Conservation (phyloP, 1,140 invertebrate species). For the Cardiocondyla obscurior region DNA sequence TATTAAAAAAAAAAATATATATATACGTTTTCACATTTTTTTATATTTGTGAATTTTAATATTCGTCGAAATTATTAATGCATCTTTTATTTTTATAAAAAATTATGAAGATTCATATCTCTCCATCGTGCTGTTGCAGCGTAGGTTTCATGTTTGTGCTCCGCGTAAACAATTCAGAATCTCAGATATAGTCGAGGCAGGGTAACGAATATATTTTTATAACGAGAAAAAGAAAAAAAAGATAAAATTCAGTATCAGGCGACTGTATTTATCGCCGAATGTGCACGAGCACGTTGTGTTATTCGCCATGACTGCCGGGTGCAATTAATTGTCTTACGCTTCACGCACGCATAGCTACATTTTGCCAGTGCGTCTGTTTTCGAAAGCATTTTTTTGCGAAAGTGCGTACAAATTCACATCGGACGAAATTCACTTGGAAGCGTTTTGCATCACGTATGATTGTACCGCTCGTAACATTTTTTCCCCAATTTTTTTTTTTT, state of each 20-base stretch:
- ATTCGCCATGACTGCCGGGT: constrained; percentile 4
- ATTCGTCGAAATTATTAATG: background rate
- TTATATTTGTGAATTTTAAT: background rate
- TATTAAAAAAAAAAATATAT: no score
- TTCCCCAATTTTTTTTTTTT: background rate
- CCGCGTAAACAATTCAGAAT: background rate
- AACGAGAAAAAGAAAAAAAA: background rate
- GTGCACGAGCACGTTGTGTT: background rate
- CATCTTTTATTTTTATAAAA: background rate
- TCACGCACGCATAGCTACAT: background rate
- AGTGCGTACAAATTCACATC: constrained; percentile 33
- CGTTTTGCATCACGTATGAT: constrained; percentile 32
- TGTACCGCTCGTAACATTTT: constrained; percentile 34
- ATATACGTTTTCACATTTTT: background rate
- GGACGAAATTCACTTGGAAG: constrained; percentile 21
- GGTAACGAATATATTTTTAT: background rate
- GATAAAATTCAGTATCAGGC: background rate
- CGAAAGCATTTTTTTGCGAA: constrained; percentile 20
- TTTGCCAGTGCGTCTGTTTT: constrained; percentile 11
- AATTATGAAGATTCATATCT: background rate
- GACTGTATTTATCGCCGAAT: background rate
- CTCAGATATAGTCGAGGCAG: background rate
- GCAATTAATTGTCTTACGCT: constrained; percentile 47
- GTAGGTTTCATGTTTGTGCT: background rate
- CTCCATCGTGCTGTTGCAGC: background rate